Evolutionary conservation across 2,888 invertebrate genomes (phyloP).

Genomic region (Dione vanillae): DNA sequence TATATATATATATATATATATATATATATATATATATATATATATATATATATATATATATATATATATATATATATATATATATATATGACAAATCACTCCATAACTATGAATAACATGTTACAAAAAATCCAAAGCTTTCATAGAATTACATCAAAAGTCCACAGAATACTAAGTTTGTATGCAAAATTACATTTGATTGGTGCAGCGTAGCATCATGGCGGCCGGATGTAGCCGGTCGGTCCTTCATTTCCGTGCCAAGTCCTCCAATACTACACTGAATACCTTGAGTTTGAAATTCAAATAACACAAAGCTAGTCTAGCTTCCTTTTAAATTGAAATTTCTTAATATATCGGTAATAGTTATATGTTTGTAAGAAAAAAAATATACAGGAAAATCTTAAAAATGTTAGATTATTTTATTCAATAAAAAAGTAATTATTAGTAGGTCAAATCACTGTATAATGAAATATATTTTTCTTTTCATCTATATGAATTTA

Average conservation of each 20-base stretch:
- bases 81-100: too few species aligned
- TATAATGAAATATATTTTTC: too few species aligned
- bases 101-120: neutral
- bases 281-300: constrained; percentile 30
- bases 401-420: neutral
- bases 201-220: constrained; percentile 33
- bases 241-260: constrained; percentile 39
- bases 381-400: neutral
- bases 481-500: too few species aligned
- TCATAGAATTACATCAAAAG: neutral
- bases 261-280: constrained; percentile 25
- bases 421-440: neutral
- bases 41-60: too few species aligned
- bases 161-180: constrained; percentile 9
- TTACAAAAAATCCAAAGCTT: neutral
- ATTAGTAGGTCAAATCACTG: neutral
- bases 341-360: neutral
- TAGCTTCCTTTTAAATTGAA: neutral
- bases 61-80: too few species aligned
- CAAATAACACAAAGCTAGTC: neutral
- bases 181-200: constrained; percentile 8
- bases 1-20: too few species aligned
- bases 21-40: too few species aligned
- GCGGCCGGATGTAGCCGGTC: constrained; percentile 35
- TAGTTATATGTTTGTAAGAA: neutral